Conservation (phyloP, 2,888 invertebrate species). For the Sussaba pulchella region DNA sequence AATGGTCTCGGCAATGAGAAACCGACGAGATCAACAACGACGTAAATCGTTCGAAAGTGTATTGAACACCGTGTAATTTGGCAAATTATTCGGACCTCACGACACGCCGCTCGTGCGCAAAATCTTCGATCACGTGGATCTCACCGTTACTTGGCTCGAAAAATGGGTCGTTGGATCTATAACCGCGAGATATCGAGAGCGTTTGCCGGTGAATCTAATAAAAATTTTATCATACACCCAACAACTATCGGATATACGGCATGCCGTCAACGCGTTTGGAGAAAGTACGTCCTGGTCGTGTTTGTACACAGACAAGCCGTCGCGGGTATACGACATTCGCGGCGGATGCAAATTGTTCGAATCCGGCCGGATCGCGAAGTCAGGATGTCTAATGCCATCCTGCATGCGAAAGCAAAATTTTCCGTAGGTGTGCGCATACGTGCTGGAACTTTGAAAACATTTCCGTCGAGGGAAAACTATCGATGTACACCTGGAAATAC, state of each 20-base stretch:
- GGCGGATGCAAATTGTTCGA: constrained; percentile 67
- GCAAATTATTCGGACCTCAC: constrained; percentile 44
- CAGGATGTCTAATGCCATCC: constrained; percentile 39
- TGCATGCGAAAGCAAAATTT: constrained; percentile 62
- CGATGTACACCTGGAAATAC: constrained; percentile 20
- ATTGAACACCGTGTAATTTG: constrained; percentile 53
- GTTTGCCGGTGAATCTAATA: constrained; percentile 46
- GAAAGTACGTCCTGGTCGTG: constrained; percentile 54
- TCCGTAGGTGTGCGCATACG: constrained; percentile 32
- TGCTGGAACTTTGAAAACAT: constrained; percentile 5
- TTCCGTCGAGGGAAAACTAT: constrained; percentile 8
- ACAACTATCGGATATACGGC: constrained; percentile 34
- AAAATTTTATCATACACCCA: constrained; percentile 39
- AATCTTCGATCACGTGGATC: constrained; percentile 58
- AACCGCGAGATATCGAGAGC: constrained; percentile 63
- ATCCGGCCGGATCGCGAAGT: constrained; percentile 64
- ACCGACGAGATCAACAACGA: constrained; percentile 16
- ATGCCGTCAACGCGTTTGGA: constrained; percentile 46
- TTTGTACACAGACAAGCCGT: constrained; percentile 19
- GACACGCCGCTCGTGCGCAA: constrained; percentile 50
- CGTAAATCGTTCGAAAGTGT: constrained; percentile 62
- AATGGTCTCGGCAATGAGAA: constrained; percentile 14
- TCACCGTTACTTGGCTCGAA: background rate
- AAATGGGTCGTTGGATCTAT: constrained; percentile 64
- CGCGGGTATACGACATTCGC: constrained; percentile 53